Conservation (phyloP, 2,113 vertebrate genomes). For the Osmerus eperlanus region DNA sequence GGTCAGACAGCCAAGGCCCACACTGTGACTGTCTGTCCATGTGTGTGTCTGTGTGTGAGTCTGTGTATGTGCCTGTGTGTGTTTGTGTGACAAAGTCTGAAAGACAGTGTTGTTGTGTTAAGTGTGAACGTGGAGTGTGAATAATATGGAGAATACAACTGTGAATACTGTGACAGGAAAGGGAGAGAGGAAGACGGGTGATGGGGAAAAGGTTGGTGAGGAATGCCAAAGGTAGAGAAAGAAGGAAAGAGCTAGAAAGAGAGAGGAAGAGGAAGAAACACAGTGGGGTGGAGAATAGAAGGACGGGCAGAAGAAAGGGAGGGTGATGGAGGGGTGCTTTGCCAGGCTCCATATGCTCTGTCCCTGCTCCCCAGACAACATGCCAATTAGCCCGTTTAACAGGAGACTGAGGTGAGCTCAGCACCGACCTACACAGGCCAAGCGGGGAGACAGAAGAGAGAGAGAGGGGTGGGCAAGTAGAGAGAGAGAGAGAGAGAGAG, state of each 20-base stretch:
- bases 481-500: slow-evolving; percentile 11
- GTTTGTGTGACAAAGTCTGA: not conserved
- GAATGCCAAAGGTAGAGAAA: not conserved
- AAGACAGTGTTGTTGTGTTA: not conserved
- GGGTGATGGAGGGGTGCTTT: not conserved
- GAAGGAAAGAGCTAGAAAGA: slow-evolving; percentile 1
- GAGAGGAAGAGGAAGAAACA: slow-evolving; percentile 8
- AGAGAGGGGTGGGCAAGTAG: not conserved
- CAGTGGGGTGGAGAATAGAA: not conserved
- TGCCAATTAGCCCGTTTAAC: slow-evolving; percentile 4
- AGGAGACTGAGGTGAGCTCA: not conserved
- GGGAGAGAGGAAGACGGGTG: not conserved
- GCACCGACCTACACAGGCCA: not conserved
- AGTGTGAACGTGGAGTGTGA: not conserved
- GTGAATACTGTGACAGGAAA: not conserved
- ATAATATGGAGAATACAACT: not conserved
- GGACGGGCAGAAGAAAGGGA: not conserved
- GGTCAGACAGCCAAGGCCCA: not conserved
- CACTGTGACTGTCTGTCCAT: not conserved
- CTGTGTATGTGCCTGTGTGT: not conserved
- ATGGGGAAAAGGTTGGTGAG: not conserved
- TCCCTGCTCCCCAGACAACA: not conserved
- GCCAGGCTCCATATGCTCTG: not conserved
- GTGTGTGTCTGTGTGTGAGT: not conserved
- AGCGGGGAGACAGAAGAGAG: not conserved